Conservation (phyloP, 2,797 vertebrate genomes). For the Coregonus ussuriensis region DNA sequence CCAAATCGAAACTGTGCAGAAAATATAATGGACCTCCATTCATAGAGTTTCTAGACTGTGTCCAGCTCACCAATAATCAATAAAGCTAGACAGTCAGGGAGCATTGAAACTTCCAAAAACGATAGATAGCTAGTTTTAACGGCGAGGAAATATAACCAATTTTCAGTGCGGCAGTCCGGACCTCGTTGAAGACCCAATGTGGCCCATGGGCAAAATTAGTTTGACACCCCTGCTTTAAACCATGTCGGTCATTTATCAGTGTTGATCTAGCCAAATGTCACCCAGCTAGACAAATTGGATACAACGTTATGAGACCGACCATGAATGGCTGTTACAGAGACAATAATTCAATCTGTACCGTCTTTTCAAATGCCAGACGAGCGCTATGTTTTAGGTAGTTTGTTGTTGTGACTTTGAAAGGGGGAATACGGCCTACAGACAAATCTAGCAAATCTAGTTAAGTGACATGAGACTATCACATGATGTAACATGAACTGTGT, state of each 20-base stretch:
- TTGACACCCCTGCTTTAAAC: background rate
- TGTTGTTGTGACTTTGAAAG: background rate
- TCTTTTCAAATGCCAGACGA: no score
- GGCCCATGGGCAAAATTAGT: background rate
- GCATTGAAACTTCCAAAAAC: no score
- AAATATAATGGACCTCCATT: no score
- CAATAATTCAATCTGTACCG: no score
- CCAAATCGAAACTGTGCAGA: no score
- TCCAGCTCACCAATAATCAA: no score
- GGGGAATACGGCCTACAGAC: background rate
- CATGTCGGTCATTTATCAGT: background rate
- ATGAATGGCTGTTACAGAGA: background rate
- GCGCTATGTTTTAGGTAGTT: background rate
- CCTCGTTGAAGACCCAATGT: no score
- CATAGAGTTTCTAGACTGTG: no score
- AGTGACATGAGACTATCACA: conserved; percentile 45
- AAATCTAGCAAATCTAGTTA: conserved; percentile 1
- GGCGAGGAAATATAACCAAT: no score
- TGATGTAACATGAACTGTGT: conserved; percentile 46
- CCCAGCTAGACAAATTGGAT: background rate
- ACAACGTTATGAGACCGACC: background rate
- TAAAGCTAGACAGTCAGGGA: no score
- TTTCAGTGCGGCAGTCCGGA: no score
- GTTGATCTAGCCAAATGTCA: background rate
- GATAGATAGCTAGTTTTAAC: no score